Evolutionary conservation across 2,888 invertebrate genomes (phyloP).

Genomic region (Drosophila limbata): DNA sequence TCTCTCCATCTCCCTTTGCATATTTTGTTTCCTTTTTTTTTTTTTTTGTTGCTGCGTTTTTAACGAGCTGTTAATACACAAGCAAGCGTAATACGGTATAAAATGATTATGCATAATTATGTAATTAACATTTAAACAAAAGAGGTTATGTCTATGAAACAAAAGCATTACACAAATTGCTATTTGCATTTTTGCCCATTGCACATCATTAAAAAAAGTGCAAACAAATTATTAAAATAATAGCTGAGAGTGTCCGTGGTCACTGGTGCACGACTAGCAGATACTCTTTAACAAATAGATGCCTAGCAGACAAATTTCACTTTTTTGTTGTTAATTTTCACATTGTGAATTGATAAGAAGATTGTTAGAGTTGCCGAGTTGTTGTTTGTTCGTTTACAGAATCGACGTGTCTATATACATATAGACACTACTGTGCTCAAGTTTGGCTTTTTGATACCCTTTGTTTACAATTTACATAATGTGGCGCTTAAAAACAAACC

Average conservation of each 20-base stretch:
- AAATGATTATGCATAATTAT: slow-evolving; percentile 83
- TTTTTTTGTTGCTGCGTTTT: slow-evolving; percentile 62
- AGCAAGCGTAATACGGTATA: slow-evolving; percentile 31
- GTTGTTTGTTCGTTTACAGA: background rate
- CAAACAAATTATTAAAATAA: slow-evolving; percentile 7
- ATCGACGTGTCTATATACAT: background rate
- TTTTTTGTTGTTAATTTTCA: background rate
- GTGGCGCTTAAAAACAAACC: background rate
- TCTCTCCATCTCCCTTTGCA: slow-evolving; percentile 5
- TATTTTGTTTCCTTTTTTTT: background rate
- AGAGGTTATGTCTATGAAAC: slow-evolving; percentile 75
- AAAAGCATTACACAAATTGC: slow-evolving; percentile 72
- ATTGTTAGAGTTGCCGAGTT: background rate
- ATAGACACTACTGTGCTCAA: background rate
- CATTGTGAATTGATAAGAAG: background rate
- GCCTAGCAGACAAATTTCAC: background rate
- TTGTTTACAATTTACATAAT: background rate
- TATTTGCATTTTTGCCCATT: slow-evolving; percentile 65
- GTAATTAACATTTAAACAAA: slow-evolving; percentile 84
- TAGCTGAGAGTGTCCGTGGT: background rate
- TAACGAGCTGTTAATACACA: slow-evolving; percentile 77
- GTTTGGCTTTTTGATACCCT: background rate
- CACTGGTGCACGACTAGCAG: slow-evolving; percentile 4
- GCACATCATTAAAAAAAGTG: slow-evolving; percentile 38
- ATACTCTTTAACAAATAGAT: background rate